A percentile compares a stretch with the other conserved stretches of the same genome.
Evolutionary conservation across 2,888 invertebrate genomes (phyloP).

Genomic region (Formica aserva): DNA sequence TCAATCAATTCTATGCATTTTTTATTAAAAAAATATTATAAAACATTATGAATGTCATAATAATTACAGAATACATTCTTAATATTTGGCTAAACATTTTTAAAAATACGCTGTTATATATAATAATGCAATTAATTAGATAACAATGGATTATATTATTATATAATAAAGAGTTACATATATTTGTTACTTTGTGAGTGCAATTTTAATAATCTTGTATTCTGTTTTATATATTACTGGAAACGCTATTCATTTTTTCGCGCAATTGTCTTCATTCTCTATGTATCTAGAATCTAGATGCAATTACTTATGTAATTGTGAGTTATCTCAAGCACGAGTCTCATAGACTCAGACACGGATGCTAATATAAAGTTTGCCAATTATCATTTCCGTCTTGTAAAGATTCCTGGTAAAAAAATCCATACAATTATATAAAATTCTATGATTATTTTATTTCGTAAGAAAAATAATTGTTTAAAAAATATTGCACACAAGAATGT

Average conservation of each 20-base stretch:
- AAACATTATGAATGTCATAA: not conserved
- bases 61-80: slow-evolving; percentile 9
- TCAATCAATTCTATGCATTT: not conserved
- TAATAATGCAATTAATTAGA: not conserved
- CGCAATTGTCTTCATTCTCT: not conserved
- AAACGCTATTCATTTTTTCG: not conserved
- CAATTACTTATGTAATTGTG: slow-evolving; percentile 69
- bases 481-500: not conserved
- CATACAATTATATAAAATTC: not conserved
- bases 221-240: not conserved
- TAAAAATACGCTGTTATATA: not conserved
- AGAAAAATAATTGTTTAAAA: not conserved
- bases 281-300: slow-evolving; percentile 65
- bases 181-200: not conserved
- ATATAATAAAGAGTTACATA: not conserved
- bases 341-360: slow-evolving; percentile 41
- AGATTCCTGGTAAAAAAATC: slow-evolving; percentile 52
- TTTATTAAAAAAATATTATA: not conserved
- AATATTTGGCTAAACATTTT: not conserved
- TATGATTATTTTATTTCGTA: not conserved
- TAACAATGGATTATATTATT: not conserved
- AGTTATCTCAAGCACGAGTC: slow-evolving; percentile 62
- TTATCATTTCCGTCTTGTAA: slow-evolving; percentile 68
- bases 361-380: slow-evolving; percentile 61
- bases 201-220: not conserved